Conservation (phyloP, 2,113 vertebrate genomes). For the Quiscalus mexicanus region DNA sequence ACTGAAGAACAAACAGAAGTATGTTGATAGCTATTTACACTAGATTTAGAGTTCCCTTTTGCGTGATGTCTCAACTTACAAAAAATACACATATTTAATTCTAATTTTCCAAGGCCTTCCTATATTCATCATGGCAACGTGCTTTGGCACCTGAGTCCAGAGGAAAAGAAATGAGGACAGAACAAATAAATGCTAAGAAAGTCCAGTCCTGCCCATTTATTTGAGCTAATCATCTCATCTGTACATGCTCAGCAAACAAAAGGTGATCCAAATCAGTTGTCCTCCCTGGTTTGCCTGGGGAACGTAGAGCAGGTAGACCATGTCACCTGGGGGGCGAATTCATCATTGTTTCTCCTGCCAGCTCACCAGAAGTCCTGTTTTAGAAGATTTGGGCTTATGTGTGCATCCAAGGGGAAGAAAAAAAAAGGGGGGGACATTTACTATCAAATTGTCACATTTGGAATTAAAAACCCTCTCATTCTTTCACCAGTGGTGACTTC, state of each 20-base stretch:
- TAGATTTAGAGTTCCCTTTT: constrained; percentile 53
- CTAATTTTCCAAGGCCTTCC: constrained; percentile 44
- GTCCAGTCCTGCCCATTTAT: constrained; percentile 36
- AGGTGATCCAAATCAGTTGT: neutral
- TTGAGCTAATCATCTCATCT: constrained; percentile 27
- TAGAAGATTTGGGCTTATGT: neutral
- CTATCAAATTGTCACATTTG: neutral
- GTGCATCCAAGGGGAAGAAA: neutral
- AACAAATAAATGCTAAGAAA: constrained; percentile 14
- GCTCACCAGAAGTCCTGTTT: neutral
- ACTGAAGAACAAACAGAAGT: constrained; percentile 73
- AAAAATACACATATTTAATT: constrained; percentile 47
- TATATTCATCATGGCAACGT: neutral
- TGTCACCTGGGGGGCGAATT: neutral
- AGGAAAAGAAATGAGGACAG: constrained; percentile 47
- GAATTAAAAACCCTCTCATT: neutral
- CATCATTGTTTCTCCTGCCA: neutral
- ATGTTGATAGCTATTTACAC: constrained; percentile 61
- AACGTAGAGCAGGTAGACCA: neutral
- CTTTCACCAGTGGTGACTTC: neutral
- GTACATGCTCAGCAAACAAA: constrained; percentile 55
- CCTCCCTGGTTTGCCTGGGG: neutral
- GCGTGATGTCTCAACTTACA: constrained; percentile 64
- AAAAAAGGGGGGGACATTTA: neutral
- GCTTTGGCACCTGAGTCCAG: constrained; percentile 8